A percentile compares a stretch with the other conserved stretches of the same genome.
phyloP scores from a whole-genome alignment of 2,888 invertebrate species.

The Meiosimyza platycephala region DNA sequence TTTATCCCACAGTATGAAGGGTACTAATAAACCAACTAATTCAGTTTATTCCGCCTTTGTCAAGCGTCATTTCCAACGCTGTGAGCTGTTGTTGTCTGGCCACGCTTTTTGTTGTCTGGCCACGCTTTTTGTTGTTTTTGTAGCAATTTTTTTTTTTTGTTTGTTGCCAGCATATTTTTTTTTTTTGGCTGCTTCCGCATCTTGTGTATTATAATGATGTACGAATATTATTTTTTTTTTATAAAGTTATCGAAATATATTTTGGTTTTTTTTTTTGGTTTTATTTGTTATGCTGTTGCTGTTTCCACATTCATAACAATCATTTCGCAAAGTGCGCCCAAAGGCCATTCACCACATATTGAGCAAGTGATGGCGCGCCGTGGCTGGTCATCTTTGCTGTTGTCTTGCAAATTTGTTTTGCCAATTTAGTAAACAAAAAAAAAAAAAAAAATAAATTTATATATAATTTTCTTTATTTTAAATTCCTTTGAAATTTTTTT shows the following conservation, averaged over 20 bases:
- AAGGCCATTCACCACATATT: slow-evolving; percentile 24
- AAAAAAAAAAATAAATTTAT: too few relatives aligned
- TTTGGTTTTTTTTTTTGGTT: not conserved
- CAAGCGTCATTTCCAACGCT: not conserved
- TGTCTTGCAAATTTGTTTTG: too few relatives aligned
- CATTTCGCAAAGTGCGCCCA: not conserved
- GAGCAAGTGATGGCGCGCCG: not conserved
- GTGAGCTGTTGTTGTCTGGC: not conserved
- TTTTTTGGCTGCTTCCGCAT: not conserved
- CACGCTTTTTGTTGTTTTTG: slow-evolving; percentile 4
- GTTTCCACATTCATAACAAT: not conserved
- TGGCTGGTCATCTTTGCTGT: not conserved
- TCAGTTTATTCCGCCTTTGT: not conserved
- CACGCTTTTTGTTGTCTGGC: not conserved
- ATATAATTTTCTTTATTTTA: too few relatives aligned
- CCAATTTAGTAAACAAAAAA: too few relatives aligned
- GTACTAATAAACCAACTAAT: too few relatives aligned
- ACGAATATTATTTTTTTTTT: not conserved
- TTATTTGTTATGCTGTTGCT: not conserved
- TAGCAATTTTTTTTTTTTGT: not conserved
- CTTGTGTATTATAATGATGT: not conserved
- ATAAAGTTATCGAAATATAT: too few relatives aligned
- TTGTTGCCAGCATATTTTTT: not conserved
- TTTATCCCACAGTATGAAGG: too few relatives aligned
- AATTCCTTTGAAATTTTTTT: too few relatives aligned